Evolutionary conservation across 2,113 vertebrate genomes (phyloP).

Genomic region (Proteles cristata): DNA sequence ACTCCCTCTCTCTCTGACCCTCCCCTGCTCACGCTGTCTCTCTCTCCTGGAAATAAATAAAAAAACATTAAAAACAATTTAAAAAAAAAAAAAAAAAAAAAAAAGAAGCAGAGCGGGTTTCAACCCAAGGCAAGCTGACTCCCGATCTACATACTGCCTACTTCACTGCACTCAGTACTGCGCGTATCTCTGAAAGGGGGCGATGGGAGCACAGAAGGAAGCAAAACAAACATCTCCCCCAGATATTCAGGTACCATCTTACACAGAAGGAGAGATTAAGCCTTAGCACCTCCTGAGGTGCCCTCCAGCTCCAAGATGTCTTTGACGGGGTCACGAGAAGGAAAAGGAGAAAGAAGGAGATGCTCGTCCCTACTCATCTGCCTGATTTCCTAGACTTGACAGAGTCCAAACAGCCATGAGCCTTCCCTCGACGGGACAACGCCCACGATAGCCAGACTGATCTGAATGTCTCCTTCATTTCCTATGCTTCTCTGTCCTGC

Average conservation of each 20-base stretch:
- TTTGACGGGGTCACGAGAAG: not conserved
- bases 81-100: too few relatives aligned
- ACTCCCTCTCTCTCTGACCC: too few relatives aligned
- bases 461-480: not conserved
- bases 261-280: not conserved
- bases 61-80: too few relatives aligned
- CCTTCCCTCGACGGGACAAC: not conserved
- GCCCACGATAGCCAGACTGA: not conserved
- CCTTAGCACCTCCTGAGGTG: not conserved
- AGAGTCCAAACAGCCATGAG: not conserved
- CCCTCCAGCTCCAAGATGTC: not conserved
- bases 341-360: not conserved
- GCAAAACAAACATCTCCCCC: not conserved
- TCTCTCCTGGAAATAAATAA: too few relatives aligned
- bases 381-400: not conserved
- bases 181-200: not conserved
- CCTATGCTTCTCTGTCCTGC: not conserved
- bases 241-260: not conserved
- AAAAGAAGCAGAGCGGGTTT: not conserved
- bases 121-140: not conserved
- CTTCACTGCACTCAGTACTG: not conserved
- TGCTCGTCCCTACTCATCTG: not conserved
- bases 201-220: not conserved
- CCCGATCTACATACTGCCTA: not conserved
- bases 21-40: too few relatives aligned